These are phyloP conservation scores for Papilio polyxenes DNA, from an alignment of 1,140 invertebrate genomes.

Conservation along the genomic window DNA sequence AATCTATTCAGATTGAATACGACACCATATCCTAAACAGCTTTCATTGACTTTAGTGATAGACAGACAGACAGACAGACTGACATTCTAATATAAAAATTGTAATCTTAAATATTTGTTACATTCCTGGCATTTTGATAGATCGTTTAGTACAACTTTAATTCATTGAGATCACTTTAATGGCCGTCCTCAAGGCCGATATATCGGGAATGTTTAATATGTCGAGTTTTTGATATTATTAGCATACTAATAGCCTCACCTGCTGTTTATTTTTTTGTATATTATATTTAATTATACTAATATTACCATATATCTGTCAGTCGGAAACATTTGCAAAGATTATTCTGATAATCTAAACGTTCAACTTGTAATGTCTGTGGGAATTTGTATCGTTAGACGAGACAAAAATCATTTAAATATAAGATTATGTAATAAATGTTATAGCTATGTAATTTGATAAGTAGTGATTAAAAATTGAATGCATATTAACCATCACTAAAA, in stretches of 20 bases:
- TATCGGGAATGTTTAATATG: slow-evolving; percentile 12
- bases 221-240: slow-evolving; percentile 6
- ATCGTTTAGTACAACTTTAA: neutral
- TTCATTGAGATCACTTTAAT: neutral
- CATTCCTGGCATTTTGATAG: neutral
- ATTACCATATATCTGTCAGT: slow-evolving; percentile 25
- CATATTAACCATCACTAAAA: neutral
- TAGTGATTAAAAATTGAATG: neutral
- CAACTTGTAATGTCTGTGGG: neutral
- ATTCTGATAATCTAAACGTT: slow-evolving; percentile 13
- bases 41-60: too few species aligned
- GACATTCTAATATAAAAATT: neutral
- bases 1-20: too few species aligned
- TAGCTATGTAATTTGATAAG: neutral
- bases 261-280: slow-evolving; percentile 1
- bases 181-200: neutral
- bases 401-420: neutral
- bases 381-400: neutral
- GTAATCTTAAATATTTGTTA: neutral
- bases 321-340: slow-evolving; percentile 13
- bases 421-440: neutral
- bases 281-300: slow-evolving; percentile 7
- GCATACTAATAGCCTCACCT: neutral
- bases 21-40: too few species aligned
- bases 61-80: too few species aligned